Conservation (phyloP, 2,888 invertebrate genomes). For the Mellilla xanthometata region DNA sequence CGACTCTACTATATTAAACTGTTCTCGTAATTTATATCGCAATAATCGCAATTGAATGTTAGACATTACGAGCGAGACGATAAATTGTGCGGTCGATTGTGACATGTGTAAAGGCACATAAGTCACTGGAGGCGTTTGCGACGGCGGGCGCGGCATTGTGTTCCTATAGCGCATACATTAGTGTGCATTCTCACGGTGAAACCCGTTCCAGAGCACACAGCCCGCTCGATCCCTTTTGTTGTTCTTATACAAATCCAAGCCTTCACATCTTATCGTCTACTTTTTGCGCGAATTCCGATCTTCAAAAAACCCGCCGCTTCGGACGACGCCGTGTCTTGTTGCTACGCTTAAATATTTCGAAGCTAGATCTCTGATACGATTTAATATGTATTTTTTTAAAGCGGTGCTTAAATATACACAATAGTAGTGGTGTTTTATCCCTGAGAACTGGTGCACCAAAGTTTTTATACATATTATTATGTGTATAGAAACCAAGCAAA, state of each 20-base stretch:
- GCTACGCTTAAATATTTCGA: conserved; percentile 34
- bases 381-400: conserved; percentile 27
- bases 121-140: conserved; percentile 46
- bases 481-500: no score
- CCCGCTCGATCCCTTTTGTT: conserved; percentile 52
- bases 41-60: conserved; percentile 24
- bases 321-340: conserved; percentile 43
- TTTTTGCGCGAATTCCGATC: conserved; percentile 59
- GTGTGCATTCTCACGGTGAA: conserved; percentile 65
- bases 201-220: conserved; percentile 57
- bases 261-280: conserved; percentile 58
- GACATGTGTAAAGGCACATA: conserved; percentile 51
- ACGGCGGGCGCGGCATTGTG: conserved; percentile 50
- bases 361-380: conserved; percentile 30
- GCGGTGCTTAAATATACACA: conserved; percentile 33
- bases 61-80: conserved; percentile 12
- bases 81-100: conserved; percentile 33
- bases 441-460: conserved; percentile 36
- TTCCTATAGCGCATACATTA: conserved; percentile 61
- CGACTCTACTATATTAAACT: conserved; percentile 4
- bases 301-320: conserved; percentile 58
- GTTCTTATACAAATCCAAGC: conserved; percentile 67
- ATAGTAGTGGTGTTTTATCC: conserved; percentile 40
- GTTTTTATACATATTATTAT: conserved; percentile 47
- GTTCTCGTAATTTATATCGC: conserved; percentile 12